A percentile compares a stretch with the other conserved stretches of the same genome.
Conservation (phyloP, 30 jellyfish, hydroid and myxozoan species). For the Pseudorhiza aurosa region DNA sequence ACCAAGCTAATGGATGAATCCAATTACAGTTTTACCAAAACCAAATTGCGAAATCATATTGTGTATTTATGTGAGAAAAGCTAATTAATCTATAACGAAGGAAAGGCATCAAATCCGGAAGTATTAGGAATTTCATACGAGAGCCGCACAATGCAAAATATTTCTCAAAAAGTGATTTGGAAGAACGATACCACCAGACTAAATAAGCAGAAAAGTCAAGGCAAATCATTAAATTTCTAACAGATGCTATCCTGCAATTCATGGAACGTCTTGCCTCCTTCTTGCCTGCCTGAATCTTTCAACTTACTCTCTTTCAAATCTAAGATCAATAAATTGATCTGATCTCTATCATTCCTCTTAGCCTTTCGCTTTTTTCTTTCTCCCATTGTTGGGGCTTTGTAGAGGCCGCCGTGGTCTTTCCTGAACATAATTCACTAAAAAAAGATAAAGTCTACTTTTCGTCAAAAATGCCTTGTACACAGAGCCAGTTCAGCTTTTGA, state of each 20-base stretch:
- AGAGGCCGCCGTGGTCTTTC: no score
- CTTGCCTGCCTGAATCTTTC: no score
- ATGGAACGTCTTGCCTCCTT: no score
- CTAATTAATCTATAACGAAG: background rate
- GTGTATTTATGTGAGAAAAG: conserved; percentile 8
- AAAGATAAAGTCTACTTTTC: no score
- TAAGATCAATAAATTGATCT: no score
- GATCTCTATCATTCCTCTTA: no score
- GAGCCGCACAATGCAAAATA: conserved; percentile 39
- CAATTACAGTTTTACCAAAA: conserved; percentile 47
- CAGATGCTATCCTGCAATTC: background rate
- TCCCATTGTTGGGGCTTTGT: no score
- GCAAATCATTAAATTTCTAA: conserved; percentile 11
- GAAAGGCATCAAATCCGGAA: conserved; percentile 9
- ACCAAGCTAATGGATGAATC: background rate
- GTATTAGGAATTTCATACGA: background rate
- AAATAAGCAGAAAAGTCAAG: conserved; percentile 32
- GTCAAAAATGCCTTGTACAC: conserved; percentile 28
- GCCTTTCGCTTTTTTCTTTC: no score
- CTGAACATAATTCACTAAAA: no score
- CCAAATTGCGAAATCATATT: conserved; percentile 1
- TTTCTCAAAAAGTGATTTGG: conserved; percentile 27
- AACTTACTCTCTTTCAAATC: no score
- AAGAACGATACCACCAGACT: conserved; percentile 34
- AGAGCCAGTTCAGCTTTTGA: conserved; percentile 39